A percentile compares a stretch with the other conserved stretches of the same genome.
These are phyloP conservation scores for Hephaestus fuliginosus DNA, from an alignment of 2,797 vertebrate species.

Conservation along the genomic window DNA sequence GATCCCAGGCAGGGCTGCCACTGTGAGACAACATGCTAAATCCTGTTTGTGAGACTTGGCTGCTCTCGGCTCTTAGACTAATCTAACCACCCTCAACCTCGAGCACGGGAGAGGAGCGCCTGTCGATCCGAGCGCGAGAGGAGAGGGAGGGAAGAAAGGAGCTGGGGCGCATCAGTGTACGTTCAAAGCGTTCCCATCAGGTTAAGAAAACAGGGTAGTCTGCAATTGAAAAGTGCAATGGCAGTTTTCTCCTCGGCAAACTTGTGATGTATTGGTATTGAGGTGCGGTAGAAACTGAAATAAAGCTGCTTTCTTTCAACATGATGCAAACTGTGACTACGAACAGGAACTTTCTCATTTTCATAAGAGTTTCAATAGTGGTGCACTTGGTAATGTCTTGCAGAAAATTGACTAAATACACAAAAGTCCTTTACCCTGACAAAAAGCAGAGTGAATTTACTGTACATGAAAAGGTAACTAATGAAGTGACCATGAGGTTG, in stretches of 20 bases:
- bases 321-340: background rate
- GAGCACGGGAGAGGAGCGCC: constrained; percentile 36
- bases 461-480: background rate
- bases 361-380: background rate
- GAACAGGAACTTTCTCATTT: background rate
- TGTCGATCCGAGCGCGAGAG: constrained; percentile 36
- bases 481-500: background rate
- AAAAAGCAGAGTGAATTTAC: background rate
- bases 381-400: background rate
- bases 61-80: constrained; percentile 75
- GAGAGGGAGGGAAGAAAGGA: background rate
- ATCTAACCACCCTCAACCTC: constrained; percentile 77
- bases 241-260: background rate
- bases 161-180: background rate
- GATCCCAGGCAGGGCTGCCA: constrained; percentile 74
- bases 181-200: background rate
- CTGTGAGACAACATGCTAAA: constrained; percentile 82
- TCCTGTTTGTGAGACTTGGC: constrained; percentile 83
- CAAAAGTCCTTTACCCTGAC: background rate
- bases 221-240: constrained; percentile 6
- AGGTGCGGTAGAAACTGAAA: background rate
- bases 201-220: constrained; percentile 19
- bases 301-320: background rate
- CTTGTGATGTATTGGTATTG: background rate
- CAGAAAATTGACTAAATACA: background rate